These are phyloP conservation scores for Ophion obscuratus DNA, from an alignment of 2,888 invertebrate species.

Conservation along the genomic window DNA sequence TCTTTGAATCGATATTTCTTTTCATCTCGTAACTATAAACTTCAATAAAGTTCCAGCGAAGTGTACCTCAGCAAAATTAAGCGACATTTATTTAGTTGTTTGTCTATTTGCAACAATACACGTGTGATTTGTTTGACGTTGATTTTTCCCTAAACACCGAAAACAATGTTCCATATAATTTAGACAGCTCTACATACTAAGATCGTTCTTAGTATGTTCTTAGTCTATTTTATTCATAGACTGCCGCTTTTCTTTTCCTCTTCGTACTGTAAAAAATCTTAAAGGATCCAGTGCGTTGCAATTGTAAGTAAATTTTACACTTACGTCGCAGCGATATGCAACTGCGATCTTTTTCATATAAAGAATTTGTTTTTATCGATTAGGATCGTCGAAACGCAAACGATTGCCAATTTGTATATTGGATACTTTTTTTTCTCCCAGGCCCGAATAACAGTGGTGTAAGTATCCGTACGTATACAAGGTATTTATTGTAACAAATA, in stretches of 20 bases:
- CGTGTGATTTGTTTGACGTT: conserved; percentile 11
- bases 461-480: conserved; percentile 38
- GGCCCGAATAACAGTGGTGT: conserved; percentile 44
- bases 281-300: conserved; percentile 42
- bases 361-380: conserved; percentile 12
- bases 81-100: conserved; percentile 49
- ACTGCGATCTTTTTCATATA: conserved; percentile 18
- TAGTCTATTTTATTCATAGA: conserved; percentile 20
- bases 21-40: conserved; percentile 38
- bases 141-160: conserved; percentile 1
- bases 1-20: conserved; percentile 40
- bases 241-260: not conserved
- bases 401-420: conserved; percentile 52
- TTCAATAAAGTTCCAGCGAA: conserved; percentile 24
- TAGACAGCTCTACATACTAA: conserved; percentile 44
- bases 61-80: conserved; percentile 2
- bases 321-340: conserved; percentile 34
- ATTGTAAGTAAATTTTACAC: conserved; percentile 47
- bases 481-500: conserved; percentile 21
- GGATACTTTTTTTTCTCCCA: conserved; percentile 21
- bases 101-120: conserved; percentile 31
- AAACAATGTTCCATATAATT: conserved; percentile 31
- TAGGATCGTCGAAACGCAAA: conserved; percentile 45
- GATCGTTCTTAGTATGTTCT: conserved; percentile 44
- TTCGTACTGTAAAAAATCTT: conserved; percentile 59